Evolutionary conservation across 2,113 vertebrate species (phyloP).

Genomic region (Nyctibius bracteatus): DNA sequence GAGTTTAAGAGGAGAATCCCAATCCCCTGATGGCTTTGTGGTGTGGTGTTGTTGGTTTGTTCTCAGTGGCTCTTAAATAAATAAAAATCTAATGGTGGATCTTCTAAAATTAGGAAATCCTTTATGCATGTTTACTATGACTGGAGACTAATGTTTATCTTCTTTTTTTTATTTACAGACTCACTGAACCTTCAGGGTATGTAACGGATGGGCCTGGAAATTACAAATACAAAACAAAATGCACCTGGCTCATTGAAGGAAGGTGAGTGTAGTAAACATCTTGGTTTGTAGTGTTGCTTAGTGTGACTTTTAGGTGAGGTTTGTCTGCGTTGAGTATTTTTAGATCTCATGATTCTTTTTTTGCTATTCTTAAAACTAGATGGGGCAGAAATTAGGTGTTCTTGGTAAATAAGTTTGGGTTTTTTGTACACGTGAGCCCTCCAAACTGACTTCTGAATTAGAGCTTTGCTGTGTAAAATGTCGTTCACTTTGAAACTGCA

Average conservation of each 20-base stretch:
- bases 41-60: background rate
- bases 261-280: constrained; percentile 77
- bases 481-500: background rate
- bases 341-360: background rate
- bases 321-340: background rate
- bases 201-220: constrained; percentile 95
- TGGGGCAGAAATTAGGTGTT: background rate
- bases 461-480: background rate
- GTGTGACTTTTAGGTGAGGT: background rate
- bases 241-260: constrained; percentile 97
- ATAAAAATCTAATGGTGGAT: background rate
- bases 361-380: background rate
- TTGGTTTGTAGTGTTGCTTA: background rate
- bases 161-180: constrained; percentile 68
- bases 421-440: background rate
- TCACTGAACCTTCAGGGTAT: constrained; percentile 88
- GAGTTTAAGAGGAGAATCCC: background rate
- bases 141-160: background rate
- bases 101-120: background rate
- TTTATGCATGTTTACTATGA: background rate
- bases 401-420: background rate
- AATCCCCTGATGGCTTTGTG: background rate
- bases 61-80: background rate
- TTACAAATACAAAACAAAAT: constrained; percentile 99
- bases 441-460: background rate